phyloP scores from a whole-genome alignment of 2,113 vertebrate species.

The Bos taurus region DNA sequence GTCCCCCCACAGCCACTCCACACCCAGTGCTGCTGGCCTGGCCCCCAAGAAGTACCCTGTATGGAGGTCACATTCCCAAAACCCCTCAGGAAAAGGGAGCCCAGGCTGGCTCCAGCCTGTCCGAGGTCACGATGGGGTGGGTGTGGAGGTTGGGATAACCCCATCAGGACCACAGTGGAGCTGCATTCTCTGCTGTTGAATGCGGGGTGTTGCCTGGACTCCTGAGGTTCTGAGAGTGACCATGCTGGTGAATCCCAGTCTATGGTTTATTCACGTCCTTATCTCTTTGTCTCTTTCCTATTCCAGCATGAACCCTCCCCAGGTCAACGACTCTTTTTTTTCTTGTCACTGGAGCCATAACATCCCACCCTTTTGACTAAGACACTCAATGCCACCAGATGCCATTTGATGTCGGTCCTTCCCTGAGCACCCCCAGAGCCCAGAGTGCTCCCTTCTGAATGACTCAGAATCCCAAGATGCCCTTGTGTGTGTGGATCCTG shows the following conservation, averaged over 20 bases:
- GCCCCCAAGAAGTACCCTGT: not conserved
- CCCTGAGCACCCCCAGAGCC: not conserved
- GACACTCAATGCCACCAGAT: not conserved
- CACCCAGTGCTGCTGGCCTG: not conserved
- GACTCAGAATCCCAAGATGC: accelerated
- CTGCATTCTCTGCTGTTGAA: accelerated
- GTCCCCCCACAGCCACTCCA: not conserved
- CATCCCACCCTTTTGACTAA: not conserved
- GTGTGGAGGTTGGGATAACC: accelerated
- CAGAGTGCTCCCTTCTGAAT: accelerated
- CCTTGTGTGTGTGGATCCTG: not conserved
- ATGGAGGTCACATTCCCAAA: not conserved
- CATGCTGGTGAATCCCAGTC: accelerated
- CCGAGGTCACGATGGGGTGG: accelerated
- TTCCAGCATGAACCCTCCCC: not conserved
- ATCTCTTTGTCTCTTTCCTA: not conserved
- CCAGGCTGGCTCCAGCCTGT: accelerated
- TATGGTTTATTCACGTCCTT: accelerated
- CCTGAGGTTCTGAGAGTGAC: accelerated
- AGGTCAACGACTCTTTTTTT: not conserved
- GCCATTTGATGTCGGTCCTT: accelerated
- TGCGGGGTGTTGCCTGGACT: accelerated
- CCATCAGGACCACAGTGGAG: accelerated
- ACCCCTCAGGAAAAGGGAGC: not conserved
- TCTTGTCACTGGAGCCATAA: not conserved